Evolutionary conservation across 2,113 vertebrate species (phyloP), one percentile per base, ranked within the genome.

Genomic region (Leucopsar rothschildi): DNA sequence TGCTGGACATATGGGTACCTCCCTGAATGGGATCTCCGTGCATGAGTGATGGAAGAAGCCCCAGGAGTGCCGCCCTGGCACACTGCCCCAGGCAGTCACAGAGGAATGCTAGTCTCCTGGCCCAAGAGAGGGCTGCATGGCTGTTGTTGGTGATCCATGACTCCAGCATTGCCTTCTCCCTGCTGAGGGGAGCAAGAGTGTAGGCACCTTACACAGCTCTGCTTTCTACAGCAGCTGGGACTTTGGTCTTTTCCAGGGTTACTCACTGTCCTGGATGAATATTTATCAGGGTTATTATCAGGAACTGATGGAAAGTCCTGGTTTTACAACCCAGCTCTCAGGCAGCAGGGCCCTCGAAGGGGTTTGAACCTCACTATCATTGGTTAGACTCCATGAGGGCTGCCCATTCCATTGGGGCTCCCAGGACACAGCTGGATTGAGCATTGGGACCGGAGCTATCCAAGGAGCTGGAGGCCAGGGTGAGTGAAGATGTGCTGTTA

Each of bases 381-480:
- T 9, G 18, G 8, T 22, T 35, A 71, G 49, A 88, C 6, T 3
- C 44, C 29, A 10, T 2, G 2, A 7, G 27, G 18, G 11, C 44
- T 69, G 49, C 29, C 29, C 7, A 13, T 65, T 24, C 35, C 21
- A 3, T 7, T 3, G 6, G 55, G 24, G 17, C 8, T 59, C 35
- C 39, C 2, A 9, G 42, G 20, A 39, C 9, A 29, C 5, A 17
- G 9, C 19, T 86, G 59, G 21, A 42, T 31, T 2, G 23, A 29
- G 29, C 29, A 42, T 0, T 1, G 18, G 49, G 31, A 69, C 6
- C 0, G 0, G 11, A 50, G 14, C 15, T 63, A n/a, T 22, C 35
- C 1, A 0, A 57, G 20, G 42, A 49, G 11, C 12, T 57, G 61
- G 27, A 60, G 7, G 10, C 15, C 23, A 63, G 11, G 3, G 3